Evolutionary conservation across 1,140 invertebrate genomes (phyloP).

Genomic region (Zelostemma sp.): DNA sequence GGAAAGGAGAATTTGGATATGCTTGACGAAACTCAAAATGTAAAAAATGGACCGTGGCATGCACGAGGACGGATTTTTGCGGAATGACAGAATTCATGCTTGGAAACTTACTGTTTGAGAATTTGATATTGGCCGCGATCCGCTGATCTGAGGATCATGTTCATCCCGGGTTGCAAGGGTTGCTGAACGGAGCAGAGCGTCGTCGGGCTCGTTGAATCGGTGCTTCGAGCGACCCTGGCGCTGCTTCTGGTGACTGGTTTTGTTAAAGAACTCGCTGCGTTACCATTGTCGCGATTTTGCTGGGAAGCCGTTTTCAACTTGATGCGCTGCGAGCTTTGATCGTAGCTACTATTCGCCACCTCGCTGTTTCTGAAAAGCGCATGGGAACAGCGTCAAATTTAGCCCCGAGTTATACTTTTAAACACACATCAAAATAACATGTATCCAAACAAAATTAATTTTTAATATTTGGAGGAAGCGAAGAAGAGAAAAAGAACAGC

Average conservation of each 20-base stretch:
- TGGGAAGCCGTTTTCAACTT: conserved; percentile 58
- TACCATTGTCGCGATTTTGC: conserved; percentile 51
- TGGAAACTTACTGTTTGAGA: conserved; percentile 66
- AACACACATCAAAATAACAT: too few relatives aligned
- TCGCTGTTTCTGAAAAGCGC: conserved; percentile 61
- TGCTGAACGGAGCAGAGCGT: conserved; percentile 50
- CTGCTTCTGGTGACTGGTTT: conserved; percentile 63
- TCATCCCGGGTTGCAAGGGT: conserved; percentile 55
- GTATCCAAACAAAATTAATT: too few relatives aligned
- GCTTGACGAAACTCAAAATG: neutral
- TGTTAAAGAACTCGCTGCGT: conserved; percentile 48
- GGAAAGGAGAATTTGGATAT: neutral
- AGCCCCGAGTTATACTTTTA: too few relatives aligned
- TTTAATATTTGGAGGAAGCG: too few relatives aligned
- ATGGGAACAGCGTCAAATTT: conserved; percentile 24
- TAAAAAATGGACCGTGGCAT: neutral
- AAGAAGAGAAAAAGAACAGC: too few relatives aligned
- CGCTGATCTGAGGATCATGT: conserved; percentile 66
- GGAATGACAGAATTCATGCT: too few relatives aligned
- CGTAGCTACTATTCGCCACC: conserved; percentile 56
- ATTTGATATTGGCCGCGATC: conserved; percentile 65
- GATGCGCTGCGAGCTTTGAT: conserved; percentile 56
- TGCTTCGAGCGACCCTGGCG: conserved; percentile 51
- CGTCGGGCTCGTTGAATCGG: conserved; percentile 55
- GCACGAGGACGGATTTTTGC: conserved; percentile 25